These are phyloP conservation scores for Oopsacas minuta DNA, from an alignment of 37 sponge, comb jelly and placozoan genomes.

Conservation along the genomic window DNA sequence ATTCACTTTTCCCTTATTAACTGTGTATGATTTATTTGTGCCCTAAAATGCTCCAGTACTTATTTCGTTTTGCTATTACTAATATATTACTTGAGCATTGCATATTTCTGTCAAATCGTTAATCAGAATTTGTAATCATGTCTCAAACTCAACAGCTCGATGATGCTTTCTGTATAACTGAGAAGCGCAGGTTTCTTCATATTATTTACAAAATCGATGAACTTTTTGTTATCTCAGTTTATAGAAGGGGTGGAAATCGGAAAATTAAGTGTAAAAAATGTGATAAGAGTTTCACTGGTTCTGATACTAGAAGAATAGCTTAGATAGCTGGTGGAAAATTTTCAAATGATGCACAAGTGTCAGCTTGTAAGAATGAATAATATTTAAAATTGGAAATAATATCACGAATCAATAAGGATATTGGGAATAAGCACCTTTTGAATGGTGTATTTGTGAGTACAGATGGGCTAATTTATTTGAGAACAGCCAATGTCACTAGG, in stretches of 20 bases:
- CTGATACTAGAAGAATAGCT: not conserved
- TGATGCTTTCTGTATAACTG: not conserved
- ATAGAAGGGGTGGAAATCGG: not conserved
- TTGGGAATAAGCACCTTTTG: not conserved
- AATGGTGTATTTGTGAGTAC: not conserved
- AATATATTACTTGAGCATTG: too few relatives aligned
- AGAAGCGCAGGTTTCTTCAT: not conserved
- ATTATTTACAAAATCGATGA: not conserved
- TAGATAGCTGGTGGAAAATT: not conserved
- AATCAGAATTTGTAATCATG: too few relatives aligned
- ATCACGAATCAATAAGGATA: not conserved
- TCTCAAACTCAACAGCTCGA: not conserved
- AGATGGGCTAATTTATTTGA: not conserved
- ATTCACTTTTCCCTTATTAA: too few relatives aligned
- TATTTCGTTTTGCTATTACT: too few relatives aligned
- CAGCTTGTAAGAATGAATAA: not conserved
- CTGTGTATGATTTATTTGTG: too few relatives aligned
- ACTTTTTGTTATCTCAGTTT: not conserved
- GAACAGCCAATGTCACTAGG: not conserved
- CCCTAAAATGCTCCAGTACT: too few relatives aligned
- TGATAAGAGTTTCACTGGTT: not conserved
- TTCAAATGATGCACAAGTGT: not conserved
- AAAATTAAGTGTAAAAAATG: not conserved
- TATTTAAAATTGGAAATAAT: not conserved
- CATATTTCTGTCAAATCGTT: too few relatives aligned